Evolutionary conservation across 2,113 vertebrate species (phyloP).

Genomic region (Nothocercus nigrocapillus): DNA sequence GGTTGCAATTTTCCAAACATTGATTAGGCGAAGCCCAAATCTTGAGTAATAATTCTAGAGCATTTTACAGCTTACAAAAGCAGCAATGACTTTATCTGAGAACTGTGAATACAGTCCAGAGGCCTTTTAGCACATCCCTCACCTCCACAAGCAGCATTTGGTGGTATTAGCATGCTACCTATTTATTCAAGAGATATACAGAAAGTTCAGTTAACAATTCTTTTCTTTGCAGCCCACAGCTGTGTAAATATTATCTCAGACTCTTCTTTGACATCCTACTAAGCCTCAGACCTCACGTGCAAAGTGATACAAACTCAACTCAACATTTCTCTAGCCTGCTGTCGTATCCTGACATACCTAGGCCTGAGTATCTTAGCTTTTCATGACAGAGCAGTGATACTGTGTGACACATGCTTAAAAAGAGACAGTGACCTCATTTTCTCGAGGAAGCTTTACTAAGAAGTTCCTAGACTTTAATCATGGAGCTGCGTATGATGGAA

Average conservation of each 20-base stretch:
- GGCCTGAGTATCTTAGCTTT: constrained; percentile 1
- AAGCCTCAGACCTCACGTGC: background rate
- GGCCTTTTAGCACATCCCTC: background rate
- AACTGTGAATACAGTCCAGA: background rate
- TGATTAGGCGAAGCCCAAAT: background rate
- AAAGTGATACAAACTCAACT: constrained; percentile 26
- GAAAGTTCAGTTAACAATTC: background rate
- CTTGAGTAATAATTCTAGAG: background rate
- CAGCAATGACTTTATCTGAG: background rate
- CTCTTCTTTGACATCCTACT: background rate
- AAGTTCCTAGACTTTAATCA: background rate
- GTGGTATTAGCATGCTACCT: background rate
- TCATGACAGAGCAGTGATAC: background rate
- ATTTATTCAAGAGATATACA: constrained; percentile 17
- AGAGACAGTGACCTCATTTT: background rate
- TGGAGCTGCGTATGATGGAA: background rate
- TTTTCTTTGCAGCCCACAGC: constrained; percentile 9
- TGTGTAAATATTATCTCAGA: constrained; percentile 51
- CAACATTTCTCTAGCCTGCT: background rate
- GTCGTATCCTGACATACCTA: background rate
- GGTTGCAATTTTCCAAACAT: background rate
- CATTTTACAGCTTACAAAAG: constrained; percentile 23
- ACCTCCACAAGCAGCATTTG: background rate
- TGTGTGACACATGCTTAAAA: background rate
- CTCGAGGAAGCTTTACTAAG: background rate